Evolutionary conservation across 2,797 vertebrate genomes (phyloP).

Genomic region (Danionella dracula): DNA sequence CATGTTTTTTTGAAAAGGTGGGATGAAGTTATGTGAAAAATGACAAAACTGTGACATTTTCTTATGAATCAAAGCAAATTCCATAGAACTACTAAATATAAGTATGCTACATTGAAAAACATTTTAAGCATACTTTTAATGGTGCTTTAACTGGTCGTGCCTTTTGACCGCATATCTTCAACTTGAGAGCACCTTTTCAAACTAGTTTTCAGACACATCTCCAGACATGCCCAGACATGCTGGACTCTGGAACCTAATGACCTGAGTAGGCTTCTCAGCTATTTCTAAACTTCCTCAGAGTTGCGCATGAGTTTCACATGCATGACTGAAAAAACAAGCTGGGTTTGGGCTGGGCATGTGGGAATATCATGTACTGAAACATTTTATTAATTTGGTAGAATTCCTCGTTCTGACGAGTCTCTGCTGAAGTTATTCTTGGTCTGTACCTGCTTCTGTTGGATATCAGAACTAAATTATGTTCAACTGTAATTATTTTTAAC

Average conservation of each 20-base stretch:
- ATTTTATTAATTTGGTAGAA: too few relatives aligned
- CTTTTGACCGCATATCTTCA: not conserved
- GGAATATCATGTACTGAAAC: not conserved
- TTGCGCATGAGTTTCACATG: not conserved
- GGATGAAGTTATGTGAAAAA: too few relatives aligned
- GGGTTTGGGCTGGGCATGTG: not conserved
- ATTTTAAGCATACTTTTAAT: not conserved
- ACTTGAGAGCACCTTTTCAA: not conserved
- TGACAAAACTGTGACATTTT: too few relatives aligned
- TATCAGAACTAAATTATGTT: too few relatives aligned
- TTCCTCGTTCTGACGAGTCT: too few relatives aligned
- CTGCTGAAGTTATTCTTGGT: too few relatives aligned
- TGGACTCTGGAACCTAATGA: not conserved
- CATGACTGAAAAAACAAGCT: slow-evolving; percentile 4
- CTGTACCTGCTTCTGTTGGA: too few relatives aligned
- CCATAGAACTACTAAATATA: too few relatives aligned
- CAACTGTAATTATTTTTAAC: too few relatives aligned
- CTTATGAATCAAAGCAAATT: too few relatives aligned
- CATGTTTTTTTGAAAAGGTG: too few relatives aligned
- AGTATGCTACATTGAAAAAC: too few relatives aligned
- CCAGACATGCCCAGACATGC: slow-evolving; percentile 35
- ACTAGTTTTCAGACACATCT: slow-evolving; percentile 8
- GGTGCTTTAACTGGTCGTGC: not conserved
- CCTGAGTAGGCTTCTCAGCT: not conserved
- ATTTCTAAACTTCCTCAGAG: not conserved